Evolutionary conservation across 2,888 invertebrate species (phyloP).

Genomic region (Epistrophe grossulariae): DNA sequence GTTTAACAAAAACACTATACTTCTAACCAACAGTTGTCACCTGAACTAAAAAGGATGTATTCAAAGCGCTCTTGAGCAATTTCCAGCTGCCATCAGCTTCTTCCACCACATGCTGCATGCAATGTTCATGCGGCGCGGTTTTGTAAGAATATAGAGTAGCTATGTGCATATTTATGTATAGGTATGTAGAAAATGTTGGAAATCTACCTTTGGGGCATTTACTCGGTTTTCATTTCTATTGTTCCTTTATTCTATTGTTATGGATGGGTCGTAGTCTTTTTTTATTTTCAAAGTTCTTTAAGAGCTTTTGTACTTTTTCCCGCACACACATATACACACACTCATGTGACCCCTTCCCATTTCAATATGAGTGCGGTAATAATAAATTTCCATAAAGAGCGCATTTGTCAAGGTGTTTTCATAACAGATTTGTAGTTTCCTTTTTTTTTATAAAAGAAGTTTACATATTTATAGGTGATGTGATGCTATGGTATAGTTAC

Average conservation of each 20-base stretch:
- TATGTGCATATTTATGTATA: too few species aligned
- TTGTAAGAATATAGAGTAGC: neutral
- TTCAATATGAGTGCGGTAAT: slow-evolving; percentile 43
- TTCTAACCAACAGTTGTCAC: slow-evolving; percentile 35
- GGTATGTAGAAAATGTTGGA: neutral
- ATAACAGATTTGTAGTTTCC: slow-evolving; percentile 59
- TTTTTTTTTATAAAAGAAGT: neutral
- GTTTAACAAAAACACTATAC: slow-evolving; percentile 29
- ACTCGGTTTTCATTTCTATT: slow-evolving; percentile 47
- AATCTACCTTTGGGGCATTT: slow-evolving; percentile 54
- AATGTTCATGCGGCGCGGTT: slow-evolving; percentile 46
- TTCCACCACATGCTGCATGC: slow-evolving; percentile 30
- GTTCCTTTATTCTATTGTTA: slow-evolving; percentile 56
- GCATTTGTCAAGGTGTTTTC: slow-evolving; percentile 71
- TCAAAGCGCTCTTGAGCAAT: slow-evolving; percentile 40
- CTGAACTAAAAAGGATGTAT: slow-evolving; percentile 34
- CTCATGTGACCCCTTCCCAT: neutral
- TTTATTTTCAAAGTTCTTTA: neutral
- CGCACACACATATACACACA: neutral
- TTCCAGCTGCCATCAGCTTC: slow-evolving; percentile 34
- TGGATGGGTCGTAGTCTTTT: slow-evolving; percentile 36
- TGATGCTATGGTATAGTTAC: neutral
- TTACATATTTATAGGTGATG: neutral
- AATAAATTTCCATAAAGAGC: slow-evolving; percentile 73
- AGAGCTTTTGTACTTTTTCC: slow-evolving; percentile 11